Percentiles rank a stretch among this genome's conserved stretches.
phyloP scores from a whole-genome alignment of 2,888 invertebrate species.

The Napeogenes sylphis region DNA sequence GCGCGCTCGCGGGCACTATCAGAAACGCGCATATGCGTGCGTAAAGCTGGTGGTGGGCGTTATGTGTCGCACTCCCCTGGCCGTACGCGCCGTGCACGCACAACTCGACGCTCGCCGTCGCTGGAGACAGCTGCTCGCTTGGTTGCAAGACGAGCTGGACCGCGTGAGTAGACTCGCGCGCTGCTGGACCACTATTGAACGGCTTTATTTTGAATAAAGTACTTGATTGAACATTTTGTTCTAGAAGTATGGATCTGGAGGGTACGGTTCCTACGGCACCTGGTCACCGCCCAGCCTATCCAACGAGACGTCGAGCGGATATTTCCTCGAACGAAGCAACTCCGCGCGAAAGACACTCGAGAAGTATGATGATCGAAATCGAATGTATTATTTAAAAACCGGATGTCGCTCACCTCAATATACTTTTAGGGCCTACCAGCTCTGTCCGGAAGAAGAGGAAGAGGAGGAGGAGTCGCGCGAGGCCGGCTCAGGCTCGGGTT shows the following conservation, averaged over 20 bases:
- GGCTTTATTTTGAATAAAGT: background rate
- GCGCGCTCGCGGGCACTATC: constrained; percentile 95
- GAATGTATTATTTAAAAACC: background rate
- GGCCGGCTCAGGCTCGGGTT: constrained; percentile 49
- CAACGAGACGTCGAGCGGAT: constrained; percentile 96
- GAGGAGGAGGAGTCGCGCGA: constrained; percentile 66
- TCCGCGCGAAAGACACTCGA: constrained; percentile 92
- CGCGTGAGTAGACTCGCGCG: constrained; percentile 61
- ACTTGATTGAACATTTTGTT: constrained; percentile 29
- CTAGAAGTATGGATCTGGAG: constrained; percentile 76
- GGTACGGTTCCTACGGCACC: constrained; percentile 89
- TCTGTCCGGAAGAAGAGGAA: constrained; percentile 72
- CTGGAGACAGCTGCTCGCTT: constrained; percentile 93
- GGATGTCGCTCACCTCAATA: constrained; percentile 22
- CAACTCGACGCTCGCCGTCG: constrained; percentile 88
- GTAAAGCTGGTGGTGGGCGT: constrained; percentile 96
- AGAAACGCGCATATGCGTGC: constrained; percentile 97
- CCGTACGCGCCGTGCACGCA: constrained; percentile 86
- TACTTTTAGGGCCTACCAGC: constrained; percentile 61
- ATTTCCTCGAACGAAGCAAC: constrained; percentile 94
- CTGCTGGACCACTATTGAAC: background rate
- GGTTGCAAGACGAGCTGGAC: constrained; percentile 97
- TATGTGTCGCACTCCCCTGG: constrained; percentile 90
- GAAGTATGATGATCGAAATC: constrained; percentile 48
- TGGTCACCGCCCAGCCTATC: constrained; percentile 97